These are phyloP conservation scores for Python bivittatus DNA, from an alignment of 2,113 vertebrate genomes.

Conservation along the genomic window DNA sequence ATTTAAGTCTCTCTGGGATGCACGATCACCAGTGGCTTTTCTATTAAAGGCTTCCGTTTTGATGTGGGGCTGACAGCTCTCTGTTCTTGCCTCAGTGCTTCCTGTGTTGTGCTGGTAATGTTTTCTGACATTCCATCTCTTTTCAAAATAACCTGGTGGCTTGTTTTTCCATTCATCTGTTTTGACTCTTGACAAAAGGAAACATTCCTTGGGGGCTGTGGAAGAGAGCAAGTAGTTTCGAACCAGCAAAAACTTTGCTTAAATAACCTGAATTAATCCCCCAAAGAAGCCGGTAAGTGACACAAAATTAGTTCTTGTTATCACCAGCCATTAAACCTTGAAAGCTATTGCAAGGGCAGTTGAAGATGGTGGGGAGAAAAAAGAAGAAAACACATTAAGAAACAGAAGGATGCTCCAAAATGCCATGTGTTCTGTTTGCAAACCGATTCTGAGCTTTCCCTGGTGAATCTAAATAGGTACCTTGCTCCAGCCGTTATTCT, in stretches of 20 bases:
- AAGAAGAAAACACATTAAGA: background rate
- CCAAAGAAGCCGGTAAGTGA: background rate
- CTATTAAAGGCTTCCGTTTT: conserved; percentile 21
- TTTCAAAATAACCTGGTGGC: conserved; percentile 31
- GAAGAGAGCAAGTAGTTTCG: background rate
- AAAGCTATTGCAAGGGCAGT: background rate
- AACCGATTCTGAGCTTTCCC: conserved; percentile 13
- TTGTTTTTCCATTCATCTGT: conserved; percentile 32
- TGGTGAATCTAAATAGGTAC: conserved; percentile 19
- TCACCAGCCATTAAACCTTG: conserved; percentile 40
- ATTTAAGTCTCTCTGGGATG: conserved; percentile 27
- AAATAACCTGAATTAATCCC: conserved; percentile 31
- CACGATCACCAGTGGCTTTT: background rate
- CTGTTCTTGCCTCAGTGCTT: conserved; percentile 16
- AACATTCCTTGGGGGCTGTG: conserved; percentile 1
- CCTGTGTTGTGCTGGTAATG: conserved; percentile 25
- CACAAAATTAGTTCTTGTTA: conserved; percentile 34
- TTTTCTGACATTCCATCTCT: conserved; percentile 6
- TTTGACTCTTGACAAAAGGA: conserved; percentile 43
- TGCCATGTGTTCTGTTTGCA: background rate
- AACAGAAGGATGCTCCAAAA: conserved; percentile 16
- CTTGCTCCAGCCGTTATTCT: background rate
- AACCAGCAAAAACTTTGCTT: conserved; percentile 34
- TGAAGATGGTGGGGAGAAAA: background rate
- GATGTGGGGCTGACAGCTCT: conserved; percentile 32